These are phyloP conservation scores for Perithous albicinctus DNA, from an alignment of 2,888 invertebrate genomes.

Conservation along the genomic window DNA sequence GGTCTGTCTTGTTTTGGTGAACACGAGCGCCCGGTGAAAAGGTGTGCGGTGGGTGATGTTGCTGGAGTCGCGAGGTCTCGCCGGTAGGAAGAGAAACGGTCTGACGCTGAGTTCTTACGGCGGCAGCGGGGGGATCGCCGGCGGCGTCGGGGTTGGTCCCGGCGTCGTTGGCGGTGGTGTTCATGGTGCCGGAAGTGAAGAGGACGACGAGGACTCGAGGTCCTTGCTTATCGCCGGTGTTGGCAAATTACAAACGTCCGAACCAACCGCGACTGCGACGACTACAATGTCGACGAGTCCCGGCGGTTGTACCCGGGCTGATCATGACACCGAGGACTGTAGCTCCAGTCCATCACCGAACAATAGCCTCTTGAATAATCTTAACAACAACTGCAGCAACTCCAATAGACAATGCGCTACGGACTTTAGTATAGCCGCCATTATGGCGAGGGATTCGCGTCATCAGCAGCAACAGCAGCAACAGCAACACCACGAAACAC, in stretches of 20 bases:
- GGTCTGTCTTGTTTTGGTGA: slow-evolving; percentile 11
- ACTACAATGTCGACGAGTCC: slow-evolving; percentile 74
- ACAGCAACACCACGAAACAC: slow-evolving; percentile 82
- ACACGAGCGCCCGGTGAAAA: slow-evolving; percentile 85
- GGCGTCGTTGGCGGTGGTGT: slow-evolving; percentile 75
- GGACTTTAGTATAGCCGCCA: slow-evolving; percentile 98
- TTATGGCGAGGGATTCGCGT: slow-evolving; percentile 92
- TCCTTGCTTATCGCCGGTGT: slow-evolving; percentile 79
- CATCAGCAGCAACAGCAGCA: slow-evolving; percentile 86
- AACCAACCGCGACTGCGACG: slow-evolving; percentile 80
- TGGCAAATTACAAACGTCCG: slow-evolving; percentile 85
- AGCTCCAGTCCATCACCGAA: slow-evolving; percentile 86
- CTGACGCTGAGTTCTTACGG: slow-evolving; percentile 84
- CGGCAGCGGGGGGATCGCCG: slow-evolving; percentile 84
- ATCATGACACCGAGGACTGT: slow-evolving; percentile 85
- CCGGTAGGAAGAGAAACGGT: slow-evolving; percentile 84
- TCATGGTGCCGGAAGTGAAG: slow-evolving; percentile 86
- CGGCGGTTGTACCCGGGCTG: slow-evolving; percentile 85
- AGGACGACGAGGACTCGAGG: slow-evolving; percentile 87
- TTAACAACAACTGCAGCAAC: slow-evolving; percentile 80
- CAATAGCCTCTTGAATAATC: slow-evolving; percentile 80
- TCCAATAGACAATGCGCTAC: slow-evolving; percentile 93
- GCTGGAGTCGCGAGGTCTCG: slow-evolving; percentile 84
- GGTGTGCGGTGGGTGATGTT: slow-evolving; percentile 81
- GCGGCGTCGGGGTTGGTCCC: slow-evolving; percentile 81